Percentiles rank a stretch among this genome's conserved stretches.
Conservation (phyloP, 2,113 vertebrate species). For the Macrotis lagotis region DNA sequence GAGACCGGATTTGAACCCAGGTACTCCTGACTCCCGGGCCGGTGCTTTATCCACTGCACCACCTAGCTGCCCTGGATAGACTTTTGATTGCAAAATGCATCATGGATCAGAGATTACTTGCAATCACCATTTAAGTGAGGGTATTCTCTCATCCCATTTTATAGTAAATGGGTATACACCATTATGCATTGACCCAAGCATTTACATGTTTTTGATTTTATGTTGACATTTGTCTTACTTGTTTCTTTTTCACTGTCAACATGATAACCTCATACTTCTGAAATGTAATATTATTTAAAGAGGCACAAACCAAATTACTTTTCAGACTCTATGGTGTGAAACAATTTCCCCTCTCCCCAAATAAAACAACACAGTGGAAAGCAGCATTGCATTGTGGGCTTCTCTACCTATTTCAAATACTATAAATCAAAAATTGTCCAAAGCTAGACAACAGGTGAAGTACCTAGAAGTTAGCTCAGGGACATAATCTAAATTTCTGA, state of each 20-base stretch:
- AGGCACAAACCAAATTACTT: constrained; percentile 41
- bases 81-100: constrained; percentile 32
- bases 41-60: too few relatives aligned
- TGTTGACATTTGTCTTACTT: not conserved
- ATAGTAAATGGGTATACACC: not conserved
- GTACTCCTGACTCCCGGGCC: too few relatives aligned
- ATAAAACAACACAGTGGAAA: constrained; percentile 40
- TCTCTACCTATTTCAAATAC: constrained; percentile 29
- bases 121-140: not conserved
- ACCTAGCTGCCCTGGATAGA: too few relatives aligned
- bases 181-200: not conserved
- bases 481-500: constrained; percentile 48
- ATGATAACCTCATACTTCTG: constrained; percentile 15
- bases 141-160: constrained; percentile 11
- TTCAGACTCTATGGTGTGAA: constrained; percentile 5
- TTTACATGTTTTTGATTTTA: not conserved
- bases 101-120: not conserved
- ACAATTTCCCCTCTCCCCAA: not conserved
- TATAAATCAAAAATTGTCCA: constrained; percentile 60
- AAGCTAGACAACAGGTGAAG: constrained; percentile 58
- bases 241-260: constrained; percentile 24
- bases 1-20: too few relatives aligned
- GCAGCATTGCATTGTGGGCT: constrained; percentile 34
- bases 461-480: constrained; percentile 37
- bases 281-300: constrained; percentile 44